Base-by-base conservation (phyloP, 1,140 invertebrate species). In the Penaeus vannamei region DNA sequence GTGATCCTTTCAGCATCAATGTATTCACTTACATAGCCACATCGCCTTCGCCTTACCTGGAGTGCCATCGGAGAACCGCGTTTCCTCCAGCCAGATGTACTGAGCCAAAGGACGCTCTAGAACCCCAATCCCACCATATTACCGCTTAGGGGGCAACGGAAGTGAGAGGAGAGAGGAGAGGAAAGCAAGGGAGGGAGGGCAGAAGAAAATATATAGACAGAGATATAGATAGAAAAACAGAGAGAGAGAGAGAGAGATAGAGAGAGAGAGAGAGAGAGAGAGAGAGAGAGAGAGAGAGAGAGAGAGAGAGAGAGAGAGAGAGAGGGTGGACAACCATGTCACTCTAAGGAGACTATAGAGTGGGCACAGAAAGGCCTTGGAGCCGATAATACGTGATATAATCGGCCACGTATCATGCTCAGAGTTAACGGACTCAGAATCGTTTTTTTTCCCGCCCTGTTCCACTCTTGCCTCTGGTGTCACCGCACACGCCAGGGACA, bases 131-230 rank as follows among this genome's bases (percentile, higher is more conserved):
- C 72, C 5, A 2, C 72, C 72, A 46, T 81, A 17, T 17, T n/a
- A 81, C 2, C 19, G 8, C 3, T 4, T 4, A 46, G 59, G 79
- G 59, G 14, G 29, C 32, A 81, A 23, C 36, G 42, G 59, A 46
- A 82, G 80, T 60, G 80, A 82, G 80, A 82, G n/a, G 80, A 80
- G 77, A 80, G 77, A 80, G 77, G 53, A 46, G 53, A 46, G 53
- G 77, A 80, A 46, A 80, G 77, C 36, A 46, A 80, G 77, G 53
- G 77, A 80, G 29, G 53, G 19, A 36, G 84, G 72, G 66, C 17
- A 66, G 29, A 29, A 69, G 46, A 42, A 36, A 72, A 29, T n/a
- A 64, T 69, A 64, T n/a, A n/a, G n/a, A n/a, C n/a, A n/a, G n/a
- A n/a, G n/a, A n/a, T n/a, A n/a, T n/a, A n/a, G n/a, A n/a, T n/a